Percentiles rank a stretch among this genome's conserved stretches.
phyloP scores from a whole-genome alignment of 2,113 vertebrate genomes.

The Spea multiplicata region DNA sequence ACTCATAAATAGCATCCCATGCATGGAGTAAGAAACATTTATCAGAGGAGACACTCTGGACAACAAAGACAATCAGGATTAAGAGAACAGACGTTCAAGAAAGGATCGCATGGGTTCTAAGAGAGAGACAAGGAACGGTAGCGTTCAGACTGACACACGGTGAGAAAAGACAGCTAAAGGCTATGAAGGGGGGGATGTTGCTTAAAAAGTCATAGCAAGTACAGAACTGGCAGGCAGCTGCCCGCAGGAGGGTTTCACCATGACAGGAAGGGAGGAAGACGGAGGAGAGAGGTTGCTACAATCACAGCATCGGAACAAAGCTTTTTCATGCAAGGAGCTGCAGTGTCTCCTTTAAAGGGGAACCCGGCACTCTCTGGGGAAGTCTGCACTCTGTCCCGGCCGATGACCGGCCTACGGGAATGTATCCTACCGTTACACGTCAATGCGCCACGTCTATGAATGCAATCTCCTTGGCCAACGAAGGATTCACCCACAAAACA shows the following conservation, averaged over 20 bases:
- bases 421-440: too few relatives aligned
- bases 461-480: too few relatives aligned
- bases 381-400: not conserved
- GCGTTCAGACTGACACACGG: not conserved
- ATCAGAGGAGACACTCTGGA: not conserved
- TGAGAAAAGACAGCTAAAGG: slow-evolving; percentile 10
- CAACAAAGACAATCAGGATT: not conserved
- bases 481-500: too few relatives aligned
- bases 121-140: not conserved
- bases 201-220: slow-evolving; percentile 4
- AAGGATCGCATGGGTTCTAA: too few relatives aligned
- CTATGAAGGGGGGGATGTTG: not conserved
- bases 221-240: not conserved
- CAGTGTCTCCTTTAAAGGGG: slow-evolving; percentile 92
- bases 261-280: slow-evolving; percentile 58
- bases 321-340: slow-evolving; percentile 85
- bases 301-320: slow-evolving; percentile 52
- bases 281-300: slow-evolving; percentile 66
- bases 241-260: slow-evolving; percentile 42
- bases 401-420: too few relatives aligned
- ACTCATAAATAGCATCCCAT: too few relatives aligned
- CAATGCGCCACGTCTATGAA: too few relatives aligned
- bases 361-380: slow-evolving; percentile 58
- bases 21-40: not conserved
- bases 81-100: too few relatives aligned